Percentiles rank a stretch among this genome's conserved stretches.
These are phyloP conservation scores for Idaea aversata DNA, from an alignment of 2,888 invertebrate species.

Conservation along the genomic window DNA sequence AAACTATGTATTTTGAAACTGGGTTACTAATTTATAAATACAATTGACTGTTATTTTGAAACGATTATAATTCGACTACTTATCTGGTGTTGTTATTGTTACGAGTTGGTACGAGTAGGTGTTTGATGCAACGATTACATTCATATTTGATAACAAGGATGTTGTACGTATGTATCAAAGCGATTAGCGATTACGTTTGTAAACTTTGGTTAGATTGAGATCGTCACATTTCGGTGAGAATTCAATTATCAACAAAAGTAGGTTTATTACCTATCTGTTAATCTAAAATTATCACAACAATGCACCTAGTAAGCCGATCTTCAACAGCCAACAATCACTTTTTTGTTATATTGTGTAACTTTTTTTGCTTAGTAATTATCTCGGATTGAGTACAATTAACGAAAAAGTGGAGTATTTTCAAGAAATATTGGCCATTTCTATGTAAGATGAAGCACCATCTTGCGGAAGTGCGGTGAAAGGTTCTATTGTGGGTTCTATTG, in stretches of 20 bases:
- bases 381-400: slow-evolving; percentile 7
- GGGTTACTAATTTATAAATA: background rate
- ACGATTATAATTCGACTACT: background rate
- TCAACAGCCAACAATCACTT: background rate
- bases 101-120: background rate
- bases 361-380: slow-evolving; percentile 1
- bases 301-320: background rate
- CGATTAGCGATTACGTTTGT: background rate
- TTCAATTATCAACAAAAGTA: background rate
- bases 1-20: background rate
- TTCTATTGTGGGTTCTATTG: slow-evolving; percentile 11
- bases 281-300: background rate
- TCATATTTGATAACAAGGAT: background rate
- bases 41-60: background rate
- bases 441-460: slow-evolving; percentile 13
- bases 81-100: background rate
- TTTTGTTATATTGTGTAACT: slow-evolving; percentile 1
- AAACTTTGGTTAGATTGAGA: background rate
- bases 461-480: slow-evolving; percentile 24
- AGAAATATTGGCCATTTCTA: slow-evolving; percentile 14
- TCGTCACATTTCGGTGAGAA: background rate
- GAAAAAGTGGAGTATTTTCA: slow-evolving; percentile 9
- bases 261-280: background rate
- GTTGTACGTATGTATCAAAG: background rate
- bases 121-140: background rate